A percentile compares a stretch with the other conserved stretches of the same genome.
Conservation (phyloP, 2,888 invertebrate species). For the Hydrotaea cyrtoneurina region DNA sequence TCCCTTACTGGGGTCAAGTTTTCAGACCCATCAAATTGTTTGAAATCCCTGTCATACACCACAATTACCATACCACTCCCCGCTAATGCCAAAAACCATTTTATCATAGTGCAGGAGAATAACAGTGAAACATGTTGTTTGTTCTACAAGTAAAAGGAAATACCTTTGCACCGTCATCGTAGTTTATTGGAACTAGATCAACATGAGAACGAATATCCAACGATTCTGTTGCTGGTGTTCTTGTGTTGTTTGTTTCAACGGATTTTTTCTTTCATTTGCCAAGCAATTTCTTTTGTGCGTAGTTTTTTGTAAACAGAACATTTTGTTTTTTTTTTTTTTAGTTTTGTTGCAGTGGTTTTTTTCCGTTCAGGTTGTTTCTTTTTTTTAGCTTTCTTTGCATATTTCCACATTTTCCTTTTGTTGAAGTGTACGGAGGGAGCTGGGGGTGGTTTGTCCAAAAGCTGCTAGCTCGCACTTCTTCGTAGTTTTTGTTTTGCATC, state of each 20-base stretch:
- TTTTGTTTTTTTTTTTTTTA: conserved; percentile 11
- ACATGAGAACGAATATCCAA: conserved; percentile 30
- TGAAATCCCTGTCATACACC: background rate
- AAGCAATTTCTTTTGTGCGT: conserved; percentile 26
- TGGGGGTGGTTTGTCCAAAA: conserved; percentile 17
- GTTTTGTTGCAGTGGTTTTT: conserved; percentile 15
- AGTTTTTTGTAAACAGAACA: conserved; percentile 29
- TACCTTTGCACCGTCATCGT: conserved; percentile 44
- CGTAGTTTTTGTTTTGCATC: background rate
- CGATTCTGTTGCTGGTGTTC: conserved; percentile 25
- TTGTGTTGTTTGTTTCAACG: conserved; percentile 3
- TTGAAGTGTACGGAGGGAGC: too few relatives aligned
- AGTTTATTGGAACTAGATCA: conserved; percentile 61
- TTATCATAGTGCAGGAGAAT: background rate
- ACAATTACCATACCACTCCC: background rate
- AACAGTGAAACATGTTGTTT: conserved; percentile 40
- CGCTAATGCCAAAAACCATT: background rate
- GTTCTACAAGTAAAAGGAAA: conserved; percentile 45
- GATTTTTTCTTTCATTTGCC: background rate
- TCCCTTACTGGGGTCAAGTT: too few relatives aligned
- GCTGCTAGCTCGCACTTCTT: background rate
- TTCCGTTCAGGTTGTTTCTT: background rate
- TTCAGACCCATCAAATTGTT: too few relatives aligned
- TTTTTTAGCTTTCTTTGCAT: background rate
- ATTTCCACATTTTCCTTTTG: conserved; percentile 51